phyloP scores from a whole-genome alignment of 2,888 invertebrate genomes.

The Sepioteuthis lessoniana region DNA sequence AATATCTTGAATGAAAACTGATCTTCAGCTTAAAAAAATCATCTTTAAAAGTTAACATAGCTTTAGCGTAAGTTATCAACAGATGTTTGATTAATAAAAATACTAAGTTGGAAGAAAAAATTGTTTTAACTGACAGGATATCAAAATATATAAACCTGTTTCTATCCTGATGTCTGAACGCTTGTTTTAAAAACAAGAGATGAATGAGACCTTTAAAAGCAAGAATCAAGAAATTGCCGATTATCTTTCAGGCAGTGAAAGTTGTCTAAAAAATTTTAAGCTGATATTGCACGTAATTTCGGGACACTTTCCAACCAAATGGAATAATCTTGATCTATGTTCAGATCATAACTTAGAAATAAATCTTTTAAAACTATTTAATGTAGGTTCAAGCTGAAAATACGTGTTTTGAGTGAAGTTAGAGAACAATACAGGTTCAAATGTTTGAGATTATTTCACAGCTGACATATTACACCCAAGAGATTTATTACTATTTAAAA shows the following conservation, averaged over 20 bases:
- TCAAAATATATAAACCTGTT: neutral
- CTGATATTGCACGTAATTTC: neutral
- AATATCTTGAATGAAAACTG: too few relatives aligned
- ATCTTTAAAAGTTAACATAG: neutral
- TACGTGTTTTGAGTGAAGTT: neutral
- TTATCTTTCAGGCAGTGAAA: too few relatives aligned
- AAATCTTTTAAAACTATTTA: neutral
- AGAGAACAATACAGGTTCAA: neutral
- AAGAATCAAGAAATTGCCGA: neutral
- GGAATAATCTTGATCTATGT: neutral
- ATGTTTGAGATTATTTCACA: neutral
- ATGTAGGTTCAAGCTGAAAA: neutral
- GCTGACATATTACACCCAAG: too few relatives aligned
- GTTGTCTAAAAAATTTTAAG: neutral
- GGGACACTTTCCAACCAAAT: neutral
- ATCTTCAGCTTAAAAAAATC: too few relatives aligned
- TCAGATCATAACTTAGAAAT: constrained; percentile 2
- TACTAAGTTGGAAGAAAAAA: neutral
- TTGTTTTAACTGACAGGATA: neutral
- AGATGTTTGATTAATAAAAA: constrained; percentile 13
- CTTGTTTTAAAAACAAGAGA: neutral
- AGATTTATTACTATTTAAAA: neutral
- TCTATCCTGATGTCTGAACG: too few relatives aligned
- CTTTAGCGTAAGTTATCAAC: neutral
- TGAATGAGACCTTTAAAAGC: neutral